A percentile compares a stretch with the other conserved stretches of the same genome.
Evolutionary conservation across 2,888 invertebrate genomes (phyloP).

Genomic region (Luffia ferchaultella): DNA sequence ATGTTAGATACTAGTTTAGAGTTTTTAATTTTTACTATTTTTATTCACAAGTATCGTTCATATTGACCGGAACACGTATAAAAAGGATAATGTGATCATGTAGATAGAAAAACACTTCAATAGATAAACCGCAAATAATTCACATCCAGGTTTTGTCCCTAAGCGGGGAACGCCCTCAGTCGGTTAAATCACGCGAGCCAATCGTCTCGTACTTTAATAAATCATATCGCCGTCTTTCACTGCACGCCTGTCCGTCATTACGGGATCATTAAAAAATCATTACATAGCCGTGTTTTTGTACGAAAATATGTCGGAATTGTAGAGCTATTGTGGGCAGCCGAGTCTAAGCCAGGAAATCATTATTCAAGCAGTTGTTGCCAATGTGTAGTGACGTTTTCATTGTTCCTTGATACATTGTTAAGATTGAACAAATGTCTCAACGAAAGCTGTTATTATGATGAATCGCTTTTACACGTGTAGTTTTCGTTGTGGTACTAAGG

Average conservation of each 20-base stretch:
- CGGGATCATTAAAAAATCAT: conserved; percentile 58
- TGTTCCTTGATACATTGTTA: conserved; percentile 22
- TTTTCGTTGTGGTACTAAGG: not conserved
- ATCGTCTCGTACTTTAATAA: conserved; percentile 3
- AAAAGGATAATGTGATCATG: too few species aligned
- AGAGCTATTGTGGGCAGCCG: conserved; percentile 24
- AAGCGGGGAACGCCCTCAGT: too few species aligned
- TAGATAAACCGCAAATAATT: too few species aligned
- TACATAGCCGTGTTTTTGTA: conserved; percentile 23
- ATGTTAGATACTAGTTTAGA: too few species aligned
- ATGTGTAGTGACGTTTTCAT: conserved; percentile 46
- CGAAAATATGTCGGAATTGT: conserved; percentile 24
- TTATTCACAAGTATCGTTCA: too few species aligned
- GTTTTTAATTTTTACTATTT: too few species aligned
- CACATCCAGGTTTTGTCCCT: too few species aligned
- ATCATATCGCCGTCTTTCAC: conserved; percentile 3
- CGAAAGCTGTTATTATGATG: not conserved
- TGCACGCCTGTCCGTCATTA: conserved; percentile 47
- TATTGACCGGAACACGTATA: too few species aligned
- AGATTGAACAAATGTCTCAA: not conserved
- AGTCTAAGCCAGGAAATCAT: conserved; percentile 36
- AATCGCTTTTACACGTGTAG: not conserved
- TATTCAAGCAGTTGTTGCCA: conserved; percentile 47
- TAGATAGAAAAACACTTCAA: too few species aligned
- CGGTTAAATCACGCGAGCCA: conserved; percentile 5